phyloP scores from a whole-genome alignment of 2,888 invertebrate species.

The Lobophora halterata region DNA sequence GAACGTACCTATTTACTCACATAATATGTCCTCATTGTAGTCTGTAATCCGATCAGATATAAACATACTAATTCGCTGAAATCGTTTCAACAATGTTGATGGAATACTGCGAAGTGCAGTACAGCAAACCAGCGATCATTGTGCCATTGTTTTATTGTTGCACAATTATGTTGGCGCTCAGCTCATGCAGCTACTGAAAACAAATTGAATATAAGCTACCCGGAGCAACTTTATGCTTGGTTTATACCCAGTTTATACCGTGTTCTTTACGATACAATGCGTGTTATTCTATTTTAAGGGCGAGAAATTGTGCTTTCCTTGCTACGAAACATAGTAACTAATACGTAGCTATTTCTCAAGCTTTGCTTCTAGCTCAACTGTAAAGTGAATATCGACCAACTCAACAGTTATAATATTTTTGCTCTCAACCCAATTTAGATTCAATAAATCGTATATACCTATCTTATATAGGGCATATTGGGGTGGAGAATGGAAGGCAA shows the following conservation, averaged over 20 bases:
- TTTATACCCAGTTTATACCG: conserved; percentile 43
- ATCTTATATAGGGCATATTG: too few relatives aligned
- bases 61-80: conserved; percentile 8
- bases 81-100: conserved; percentile 5
- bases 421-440: too few relatives aligned
- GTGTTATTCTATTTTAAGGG: conserved; percentile 60
- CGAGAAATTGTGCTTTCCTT: conserved; percentile 42
- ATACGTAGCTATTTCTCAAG: conserved; percentile 20
- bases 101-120: conserved; percentile 25
- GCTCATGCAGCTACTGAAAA: conserved; percentile 49
- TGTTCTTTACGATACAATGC: conserved; percentile 58
- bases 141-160: conserved; percentile 57
- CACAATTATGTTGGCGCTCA: conserved; percentile 51
- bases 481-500: too few relatives aligned
- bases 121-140: conserved; percentile 45
- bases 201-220: conserved; percentile 58
- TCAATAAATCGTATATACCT: too few relatives aligned
- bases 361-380: conserved; percentile 7
- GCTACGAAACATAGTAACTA: conserved; percentile 16
- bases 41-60: conserved; percentile 1
- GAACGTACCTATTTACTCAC: too few relatives aligned
- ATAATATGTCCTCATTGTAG: neutral
- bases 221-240: conserved; percentile 27
- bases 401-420: too few relatives aligned
- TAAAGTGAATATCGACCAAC: too few relatives aligned